Percentiles rank a stretch among this genome's conserved stretches.
Conservation (phyloP, 2,113 vertebrate genomes). For the Nibea albiflora region DNA sequence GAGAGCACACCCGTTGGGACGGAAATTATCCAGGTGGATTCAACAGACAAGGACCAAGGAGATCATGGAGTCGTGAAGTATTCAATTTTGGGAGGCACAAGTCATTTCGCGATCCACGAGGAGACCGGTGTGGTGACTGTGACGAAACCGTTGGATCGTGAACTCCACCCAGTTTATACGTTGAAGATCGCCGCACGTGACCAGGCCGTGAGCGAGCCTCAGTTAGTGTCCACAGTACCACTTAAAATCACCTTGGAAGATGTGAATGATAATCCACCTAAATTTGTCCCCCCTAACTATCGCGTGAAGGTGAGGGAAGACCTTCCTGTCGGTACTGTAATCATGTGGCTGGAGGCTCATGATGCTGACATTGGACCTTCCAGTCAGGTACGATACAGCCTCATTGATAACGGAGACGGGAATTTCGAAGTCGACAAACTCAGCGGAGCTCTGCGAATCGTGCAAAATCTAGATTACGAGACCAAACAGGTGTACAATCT, state of each 20-base stretch:
- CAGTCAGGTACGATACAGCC: slow-evolving; percentile 94
- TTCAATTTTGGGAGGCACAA: slow-evolving; percentile 91
- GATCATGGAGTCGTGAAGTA: slow-evolving; percentile 90
- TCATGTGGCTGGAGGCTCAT: slow-evolving; percentile 94
- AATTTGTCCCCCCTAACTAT: slow-evolving; percentile 93
- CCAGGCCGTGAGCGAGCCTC: slow-evolving; percentile 88
- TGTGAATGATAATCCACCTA: slow-evolving; percentile 95
- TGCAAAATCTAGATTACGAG: slow-evolving; percentile 94
- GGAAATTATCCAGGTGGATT: slow-evolving; percentile 94
- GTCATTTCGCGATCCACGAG: slow-evolving; percentile 89
- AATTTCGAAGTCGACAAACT: slow-evolving; percentile 96
- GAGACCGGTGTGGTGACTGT: slow-evolving; percentile 89
- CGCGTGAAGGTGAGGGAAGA: slow-evolving; percentile 94
- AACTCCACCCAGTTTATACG: slow-evolving; percentile 84
- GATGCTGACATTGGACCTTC: slow-evolving; percentile 93
- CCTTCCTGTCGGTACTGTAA: slow-evolving; percentile 92
- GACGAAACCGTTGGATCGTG: slow-evolving; percentile 87
- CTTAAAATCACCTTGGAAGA: slow-evolving; percentile 93
- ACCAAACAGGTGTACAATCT: slow-evolving; percentile 93
- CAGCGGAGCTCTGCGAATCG: slow-evolving; percentile 92
- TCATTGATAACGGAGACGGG: slow-evolving; percentile 91
- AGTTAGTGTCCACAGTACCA: slow-evolving; percentile 88
- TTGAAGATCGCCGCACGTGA: slow-evolving; percentile 93
- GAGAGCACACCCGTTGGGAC: slow-evolving; percentile 87
- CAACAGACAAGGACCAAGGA: slow-evolving; percentile 91